These are phyloP conservation scores for Bombus pascuorum DNA, from an alignment of 1,140 invertebrate species.

Conservation along the genomic window DNA sequence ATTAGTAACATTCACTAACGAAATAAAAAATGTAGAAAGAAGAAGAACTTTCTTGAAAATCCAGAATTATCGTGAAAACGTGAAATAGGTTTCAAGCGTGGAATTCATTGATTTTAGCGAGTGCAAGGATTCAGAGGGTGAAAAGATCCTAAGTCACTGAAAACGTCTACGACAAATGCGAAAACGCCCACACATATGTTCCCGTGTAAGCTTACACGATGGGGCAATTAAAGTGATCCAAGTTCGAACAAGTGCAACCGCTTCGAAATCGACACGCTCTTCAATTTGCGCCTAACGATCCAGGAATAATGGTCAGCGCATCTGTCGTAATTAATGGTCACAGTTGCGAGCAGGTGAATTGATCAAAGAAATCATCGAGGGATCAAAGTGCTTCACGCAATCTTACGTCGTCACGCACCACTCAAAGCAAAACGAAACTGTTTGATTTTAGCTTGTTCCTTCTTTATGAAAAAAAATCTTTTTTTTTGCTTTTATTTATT, in stretches of 20 bases:
- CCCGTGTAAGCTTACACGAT: conserved; percentile 3
- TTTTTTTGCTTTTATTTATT: no score
- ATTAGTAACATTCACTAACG: neutral
- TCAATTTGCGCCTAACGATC: conserved; percentile 14
- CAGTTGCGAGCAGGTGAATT: neutral
- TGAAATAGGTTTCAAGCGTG: neutral
- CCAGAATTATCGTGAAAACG: no score
- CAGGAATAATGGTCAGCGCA: neutral
- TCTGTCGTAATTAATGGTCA: conserved; percentile 4
- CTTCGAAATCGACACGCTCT: conserved; percentile 9
- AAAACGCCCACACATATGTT: neutral
- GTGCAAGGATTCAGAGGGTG: neutral
- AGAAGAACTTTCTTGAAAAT: no score
- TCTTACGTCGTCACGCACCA: no score
- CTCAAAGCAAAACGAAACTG: no score
- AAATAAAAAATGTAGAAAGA: neutral
- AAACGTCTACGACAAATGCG: neutral
- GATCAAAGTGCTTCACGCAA: no score
- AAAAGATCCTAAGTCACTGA: neutral
- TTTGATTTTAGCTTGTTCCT: no score
- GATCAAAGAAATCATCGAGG: neutral
- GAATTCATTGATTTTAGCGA: conserved; percentile 4
- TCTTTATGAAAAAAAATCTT: no score
- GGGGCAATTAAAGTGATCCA: conserved; percentile 19
- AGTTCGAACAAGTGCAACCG: conserved; percentile 10